Base-by-base conservation (phyloP, 2,888 invertebrate species). In the Cephus pygmeus region DNA sequence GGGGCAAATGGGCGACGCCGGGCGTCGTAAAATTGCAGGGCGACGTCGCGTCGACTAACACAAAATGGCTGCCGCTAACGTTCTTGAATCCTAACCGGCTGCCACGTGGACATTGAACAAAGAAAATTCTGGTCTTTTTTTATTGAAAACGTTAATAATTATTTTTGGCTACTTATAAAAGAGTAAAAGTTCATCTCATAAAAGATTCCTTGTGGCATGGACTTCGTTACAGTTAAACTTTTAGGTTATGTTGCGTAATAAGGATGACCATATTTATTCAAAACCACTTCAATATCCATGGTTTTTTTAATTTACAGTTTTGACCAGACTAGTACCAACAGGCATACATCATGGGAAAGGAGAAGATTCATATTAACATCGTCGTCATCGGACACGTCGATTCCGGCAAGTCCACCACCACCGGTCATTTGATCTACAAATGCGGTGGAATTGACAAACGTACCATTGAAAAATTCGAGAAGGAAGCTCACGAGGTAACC, bases 401-500 rank as follows among this genome's bases (percentile, higher is more conserved):
- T 95, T 99, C 99, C 91, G 99, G 99, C 93, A 99, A 99, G 95
- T 99, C 99, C 90, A 96, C 99, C 87, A 98, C 98, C 92, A 98
- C 98, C 89, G 99, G 99, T 88, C 99, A 99, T 93, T 95, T 99
- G 94, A 99, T 99, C 94, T 99, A 98, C 96, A 99, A 99, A 95
- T 99, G 99, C 93, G 99, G 99, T 93, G 99, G 99, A 94, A 99
- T 99, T 93, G 99, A 99, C 95, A 99, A 99, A 94, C 96, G 99
- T 95, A 98, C 98, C 92, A 99, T 99, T 93, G 99, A 99, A 93
- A 99, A 99, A 93, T 99, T 99, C 95, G 99, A 99, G 95, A 99
- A 99, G 95, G 99, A 99, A 94, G 99, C 99, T 92, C 98, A 98
- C 93, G 99, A 99, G 83, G 89, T 89, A 78, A 82, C 76, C 23